phyloP scores from a whole-genome alignment of 2,113 vertebrate genomes.

The Dinomys branickii region DNA sequence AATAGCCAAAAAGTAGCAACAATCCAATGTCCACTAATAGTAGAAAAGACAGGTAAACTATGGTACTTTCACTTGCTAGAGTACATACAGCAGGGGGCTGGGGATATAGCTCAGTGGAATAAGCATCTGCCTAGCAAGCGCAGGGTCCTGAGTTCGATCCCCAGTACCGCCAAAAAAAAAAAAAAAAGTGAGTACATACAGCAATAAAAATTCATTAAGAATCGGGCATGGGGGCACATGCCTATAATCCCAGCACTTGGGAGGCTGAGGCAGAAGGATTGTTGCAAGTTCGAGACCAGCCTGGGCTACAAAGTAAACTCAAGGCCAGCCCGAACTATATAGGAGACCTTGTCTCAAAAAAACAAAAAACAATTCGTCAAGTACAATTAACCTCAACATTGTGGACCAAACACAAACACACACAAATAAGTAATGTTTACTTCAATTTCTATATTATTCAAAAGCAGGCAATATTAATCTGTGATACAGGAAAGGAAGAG shows the following conservation, averaged over 20 bases:
- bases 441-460: constrained; percentile 42
- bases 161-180: too few relatives aligned
- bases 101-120: too few relatives aligned
- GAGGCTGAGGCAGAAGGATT: too few relatives aligned
- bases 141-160: too few relatives aligned
- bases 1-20: neutral
- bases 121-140: too few relatives aligned
- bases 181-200: neutral
- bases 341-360: too few relatives aligned
- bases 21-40: neutral
- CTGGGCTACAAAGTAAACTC: too few relatives aligned
- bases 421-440: neutral
- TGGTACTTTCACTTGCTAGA: neutral
- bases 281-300: too few relatives aligned
- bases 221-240: too few relatives aligned
- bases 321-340: too few relatives aligned
- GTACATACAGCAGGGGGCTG: neutral
- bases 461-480: neutral
- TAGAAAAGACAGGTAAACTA: neutral
- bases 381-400: constrained; percentile 11
- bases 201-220: constrained; percentile 15
- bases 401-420: neutral
- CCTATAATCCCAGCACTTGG: too few relatives aligned
- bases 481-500: neutral
- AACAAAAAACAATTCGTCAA: neutral